Percentiles rank a stretch among this genome's conserved stretches.
phyloP scores from a whole-genome alignment of 2,888 invertebrate genomes.

The Lasioglossum villosulum region DNA sequence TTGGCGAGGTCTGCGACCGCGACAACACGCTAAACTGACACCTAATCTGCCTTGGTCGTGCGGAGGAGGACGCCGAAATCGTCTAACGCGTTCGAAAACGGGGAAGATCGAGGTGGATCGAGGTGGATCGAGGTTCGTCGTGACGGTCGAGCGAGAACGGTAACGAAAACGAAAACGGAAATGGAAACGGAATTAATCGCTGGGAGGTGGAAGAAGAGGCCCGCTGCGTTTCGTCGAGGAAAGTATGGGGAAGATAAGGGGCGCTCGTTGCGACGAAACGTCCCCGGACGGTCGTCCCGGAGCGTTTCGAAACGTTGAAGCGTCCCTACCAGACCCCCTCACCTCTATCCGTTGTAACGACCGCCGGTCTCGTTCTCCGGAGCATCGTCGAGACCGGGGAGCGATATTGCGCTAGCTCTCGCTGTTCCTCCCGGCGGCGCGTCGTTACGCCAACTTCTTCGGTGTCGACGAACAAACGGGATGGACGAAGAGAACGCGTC shows the following conservation, averaged over 20 bases:
- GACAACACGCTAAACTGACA: background rate
- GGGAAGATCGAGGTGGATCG: background rate
- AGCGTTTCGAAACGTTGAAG: conserved; percentile 59
- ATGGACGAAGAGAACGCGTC: conserved; percentile 13
- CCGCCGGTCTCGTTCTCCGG: conserved; percentile 62
- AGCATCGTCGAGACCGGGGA: conserved; percentile 65
- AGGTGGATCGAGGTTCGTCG: too few relatives aligned
- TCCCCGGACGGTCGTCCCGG: conserved; percentile 80
- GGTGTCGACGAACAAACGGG: conserved; percentile 55
- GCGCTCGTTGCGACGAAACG: conserved; percentile 83
- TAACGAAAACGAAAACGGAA: conserved; percentile 26
- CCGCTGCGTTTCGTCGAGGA: conserved; percentile 73
- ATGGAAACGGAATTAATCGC: conserved; percentile 62
- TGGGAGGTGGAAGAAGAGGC: conserved; percentile 72
- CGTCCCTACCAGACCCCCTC: conserved; percentile 27
- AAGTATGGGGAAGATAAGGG: conserved; percentile 82
- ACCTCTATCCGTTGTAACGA: conserved; percentile 60
- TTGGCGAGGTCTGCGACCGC: background rate
- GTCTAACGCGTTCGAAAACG: background rate
- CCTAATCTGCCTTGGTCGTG: background rate
- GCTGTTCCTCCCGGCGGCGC: conserved; percentile 59
- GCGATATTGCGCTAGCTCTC: conserved; percentile 72
- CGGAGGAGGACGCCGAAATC: background rate
- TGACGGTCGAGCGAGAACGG: background rate
- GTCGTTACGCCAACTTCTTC: conserved; percentile 71